Conservation (phyloP, 2,888 invertebrate genomes). For the Nycteola revayana region DNA sequence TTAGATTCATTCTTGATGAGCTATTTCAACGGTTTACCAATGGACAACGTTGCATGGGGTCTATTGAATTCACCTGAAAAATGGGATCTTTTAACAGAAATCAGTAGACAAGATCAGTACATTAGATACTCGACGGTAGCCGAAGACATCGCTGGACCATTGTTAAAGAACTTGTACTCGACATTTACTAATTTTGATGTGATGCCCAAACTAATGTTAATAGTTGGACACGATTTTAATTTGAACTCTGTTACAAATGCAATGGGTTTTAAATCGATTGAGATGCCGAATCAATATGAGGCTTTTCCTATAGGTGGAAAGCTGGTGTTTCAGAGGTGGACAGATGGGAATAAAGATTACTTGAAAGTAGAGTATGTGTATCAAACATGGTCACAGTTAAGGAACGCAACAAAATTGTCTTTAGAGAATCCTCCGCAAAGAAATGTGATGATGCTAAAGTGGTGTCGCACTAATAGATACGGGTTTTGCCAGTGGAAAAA, state of each 20-base stretch:
- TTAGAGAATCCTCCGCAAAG: constrained; percentile 14
- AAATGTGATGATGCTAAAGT: constrained; percentile 14
- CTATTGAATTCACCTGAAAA: constrained; percentile 9
- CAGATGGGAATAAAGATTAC: constrained; percentile 18
- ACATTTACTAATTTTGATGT: constrained; percentile 15
- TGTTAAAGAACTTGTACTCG: constrained; percentile 12
- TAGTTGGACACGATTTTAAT: constrained; percentile 28
- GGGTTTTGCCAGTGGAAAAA: constrained; percentile 23
- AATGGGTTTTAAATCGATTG: constrained; percentile 12
- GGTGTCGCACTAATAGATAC: constrained; percentile 14
- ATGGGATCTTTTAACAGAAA: constrained; percentile 19
- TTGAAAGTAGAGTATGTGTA: constrained; percentile 28
- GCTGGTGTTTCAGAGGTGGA: constrained; percentile 27
- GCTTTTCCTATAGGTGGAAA: constrained; percentile 24
- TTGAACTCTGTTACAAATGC: constrained; percentile 8
- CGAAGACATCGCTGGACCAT: constrained; percentile 13
- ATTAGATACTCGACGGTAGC: constrained; percentile 18
- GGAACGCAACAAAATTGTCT: constrained; percentile 11
- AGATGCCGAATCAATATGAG: constrained; percentile 24
- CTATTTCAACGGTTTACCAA: constrained; percentile 15
- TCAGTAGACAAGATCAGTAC: constrained; percentile 14
- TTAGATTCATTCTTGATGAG: constrained; percentile 19
- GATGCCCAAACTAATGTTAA: constrained; percentile 16
- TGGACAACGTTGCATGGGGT: constrained; percentile 27
- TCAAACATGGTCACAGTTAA: constrained; percentile 18